These are phyloP conservation scores for Botia kubotai DNA, from an alignment of 2,797 vertebrate species.

Conservation along the genomic window DNA sequence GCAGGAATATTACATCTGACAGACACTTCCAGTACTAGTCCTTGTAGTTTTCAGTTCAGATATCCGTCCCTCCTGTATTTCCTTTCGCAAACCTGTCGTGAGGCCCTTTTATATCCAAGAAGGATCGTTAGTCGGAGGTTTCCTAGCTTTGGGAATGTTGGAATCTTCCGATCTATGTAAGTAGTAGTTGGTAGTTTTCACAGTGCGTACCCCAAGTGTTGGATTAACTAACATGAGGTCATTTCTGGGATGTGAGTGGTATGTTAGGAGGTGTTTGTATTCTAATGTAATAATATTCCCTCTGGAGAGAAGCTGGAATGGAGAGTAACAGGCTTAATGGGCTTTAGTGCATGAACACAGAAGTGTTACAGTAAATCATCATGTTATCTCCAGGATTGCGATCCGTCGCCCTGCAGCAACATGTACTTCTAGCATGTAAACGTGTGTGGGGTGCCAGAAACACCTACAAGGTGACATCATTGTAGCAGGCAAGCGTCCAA, in stretches of 20 bases:
- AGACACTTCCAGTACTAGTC: constrained; percentile 9
- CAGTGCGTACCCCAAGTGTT: constrained; percentile 52
- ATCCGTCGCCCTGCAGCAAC: not conserved
- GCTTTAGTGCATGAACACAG: constrained; percentile 17
- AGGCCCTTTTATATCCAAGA: constrained; percentile 42
- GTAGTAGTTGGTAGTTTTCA: constrained; percentile 62
- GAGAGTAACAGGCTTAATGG: constrained; percentile 27
- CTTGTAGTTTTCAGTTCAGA: constrained; percentile 39
- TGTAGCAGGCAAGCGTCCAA: not conserved
- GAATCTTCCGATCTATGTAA: constrained; percentile 56
- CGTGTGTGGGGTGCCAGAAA: not conserved
- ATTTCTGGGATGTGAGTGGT: constrained; percentile 53
- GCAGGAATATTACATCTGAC: constrained; percentile 64
- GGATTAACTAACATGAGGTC: constrained; percentile 38
- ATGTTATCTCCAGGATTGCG: constrained; percentile 7
- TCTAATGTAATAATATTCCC: constrained; percentile 42
- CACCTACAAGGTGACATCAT: constrained; percentile 2
- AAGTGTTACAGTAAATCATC: constrained; percentile 8
- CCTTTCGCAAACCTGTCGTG: constrained; percentile 49
- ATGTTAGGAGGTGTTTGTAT: constrained; percentile 47
- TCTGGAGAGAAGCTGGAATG: constrained; percentile 26
- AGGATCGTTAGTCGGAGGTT: constrained; percentile 13
- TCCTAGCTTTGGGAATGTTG: constrained; percentile 36
- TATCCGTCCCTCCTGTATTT: constrained; percentile 36
- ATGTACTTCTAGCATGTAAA: constrained; percentile 28